Evolutionary conservation across 2,113 vertebrate species (phyloP).

Genomic region (Pollimyrus isidori): DNA sequence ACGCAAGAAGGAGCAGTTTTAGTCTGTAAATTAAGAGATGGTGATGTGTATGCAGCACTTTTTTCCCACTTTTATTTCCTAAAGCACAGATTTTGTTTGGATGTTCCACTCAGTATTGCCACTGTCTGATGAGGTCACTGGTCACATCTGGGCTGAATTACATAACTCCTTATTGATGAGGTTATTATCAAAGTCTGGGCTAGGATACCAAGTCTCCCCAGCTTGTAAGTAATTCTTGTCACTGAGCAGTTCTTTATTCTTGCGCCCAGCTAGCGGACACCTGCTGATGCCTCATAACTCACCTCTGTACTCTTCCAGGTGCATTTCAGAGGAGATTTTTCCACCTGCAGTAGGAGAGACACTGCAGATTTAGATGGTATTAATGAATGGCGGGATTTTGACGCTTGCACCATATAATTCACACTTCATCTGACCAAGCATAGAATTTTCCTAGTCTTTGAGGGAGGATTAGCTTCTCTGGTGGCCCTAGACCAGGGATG

Average conservation of each 20-base stretch:
- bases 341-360: not conserved
- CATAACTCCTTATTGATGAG: not conserved
- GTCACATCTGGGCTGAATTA: not conserved
- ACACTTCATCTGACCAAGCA: not conserved
- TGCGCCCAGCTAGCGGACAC: not conserved
- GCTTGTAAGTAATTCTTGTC: not conserved
- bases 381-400: not conserved
- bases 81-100: not conserved
- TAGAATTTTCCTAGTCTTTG: not conserved
- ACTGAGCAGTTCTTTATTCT: not conserved
- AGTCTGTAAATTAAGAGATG: not conserved
- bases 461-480: not conserved
- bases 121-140: not conserved
- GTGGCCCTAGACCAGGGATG: not conserved
- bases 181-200: not conserved
- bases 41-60: not conserved
- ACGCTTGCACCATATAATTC: not conserved
- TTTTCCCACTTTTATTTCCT: not conserved
- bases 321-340: not conserved
- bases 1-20: not conserved
- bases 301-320: not conserved
- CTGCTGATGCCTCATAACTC: not conserved
- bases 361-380: not conserved
- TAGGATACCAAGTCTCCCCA: not conserved
- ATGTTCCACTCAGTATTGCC: not conserved